phyloP scores from a whole-genome alignment of 2,888 invertebrate species.

The Graphium colonna region DNA sequence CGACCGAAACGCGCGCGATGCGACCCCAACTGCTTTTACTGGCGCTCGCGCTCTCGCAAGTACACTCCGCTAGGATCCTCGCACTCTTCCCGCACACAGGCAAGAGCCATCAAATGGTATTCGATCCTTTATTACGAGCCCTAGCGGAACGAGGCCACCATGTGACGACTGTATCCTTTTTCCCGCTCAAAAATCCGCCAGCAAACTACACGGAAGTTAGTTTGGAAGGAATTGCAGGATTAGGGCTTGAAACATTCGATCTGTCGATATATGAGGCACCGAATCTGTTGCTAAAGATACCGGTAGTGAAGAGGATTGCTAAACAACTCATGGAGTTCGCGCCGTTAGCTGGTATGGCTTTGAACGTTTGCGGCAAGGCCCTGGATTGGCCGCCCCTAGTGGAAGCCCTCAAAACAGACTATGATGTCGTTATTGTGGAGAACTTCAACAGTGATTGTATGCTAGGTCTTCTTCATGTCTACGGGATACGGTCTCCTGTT shows the following conservation, averaged over 20 bases:
- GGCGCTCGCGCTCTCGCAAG: slow-evolving; percentile 42
- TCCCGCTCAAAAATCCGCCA: slow-evolving; percentile 70
- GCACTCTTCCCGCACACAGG: slow-evolving; percentile 81
- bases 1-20: slow-evolving; percentile 42
- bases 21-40: slow-evolving; percentile 36
- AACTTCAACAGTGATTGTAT: slow-evolving; percentile 83
- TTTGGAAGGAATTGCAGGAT: slow-evolving; percentile 56
- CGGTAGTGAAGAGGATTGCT: slow-evolving; percentile 33
- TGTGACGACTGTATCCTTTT: slow-evolving; percentile 81
- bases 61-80: slow-evolving; percentile 68
- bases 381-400: slow-evolving; percentile 56
- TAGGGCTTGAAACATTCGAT: slow-evolving; percentile 57
- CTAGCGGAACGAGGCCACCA: slow-evolving; percentile 81
- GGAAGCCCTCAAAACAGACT: slow-evolving; percentile 63
- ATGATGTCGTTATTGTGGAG: slow-evolving; percentile 82
- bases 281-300: slow-evolving; percentile 36
- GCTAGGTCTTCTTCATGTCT: slow-evolving; percentile 29
- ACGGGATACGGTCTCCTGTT: slow-evolving; percentile 70
- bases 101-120: slow-evolving; percentile 82
- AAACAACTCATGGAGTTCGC: slow-evolving; percentile 47
- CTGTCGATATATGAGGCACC: slow-evolving; percentile 45
- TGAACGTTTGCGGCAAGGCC: slow-evolving; percentile 56
- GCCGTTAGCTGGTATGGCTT: slow-evolving; percentile 51
- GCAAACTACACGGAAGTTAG: slow-evolving; percentile 66
- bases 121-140: slow-evolving; percentile 74